Evolutionary conservation across 1,140 invertebrate species (phyloP), one percentile per base, ranked within the genome.

Genomic region (Anagrus nilaparvatae): DNA sequence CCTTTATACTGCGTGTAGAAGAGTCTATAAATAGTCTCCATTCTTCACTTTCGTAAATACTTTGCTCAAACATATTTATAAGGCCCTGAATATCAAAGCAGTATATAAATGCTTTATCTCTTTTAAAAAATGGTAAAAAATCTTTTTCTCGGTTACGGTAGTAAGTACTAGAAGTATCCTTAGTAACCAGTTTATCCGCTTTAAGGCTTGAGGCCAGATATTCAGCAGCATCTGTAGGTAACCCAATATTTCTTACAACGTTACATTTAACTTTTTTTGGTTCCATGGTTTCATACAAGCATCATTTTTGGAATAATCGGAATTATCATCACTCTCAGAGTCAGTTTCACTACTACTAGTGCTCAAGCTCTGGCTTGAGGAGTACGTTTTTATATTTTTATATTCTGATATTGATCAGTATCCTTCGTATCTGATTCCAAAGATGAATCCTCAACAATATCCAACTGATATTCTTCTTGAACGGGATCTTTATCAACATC

Each of bases 141-240:
- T 14, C 16, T 25, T 21, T 28, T 7, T 38, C 21, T 7, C 35
- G 21, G 25, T 24, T 38, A 13, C 35, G 23, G n/a, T 23, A 28
- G 25, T n/a, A 12, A n/a, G 38, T 28, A 24, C 28, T 13, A 4
- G 17, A 10, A 3, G 28, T 23, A 18, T 8, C 27, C 20, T 40
- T 31, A 40, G 28, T 5, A 24, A 40, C 28, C 28, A 16, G 35
- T 14, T 23, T 23, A 25, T 37, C 35, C 6, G 23, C 7, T 21
- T 36, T 56, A 42, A 60, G 43, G 14, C 50, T 39, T 25, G 53
- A 55, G 13, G 37, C 53, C 50, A 58, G 42, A n/a, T n/a, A 23
- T 33, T 53, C 54, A 48, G 54, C 51, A 47, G 52, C 52, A 53
- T 30, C 39, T 52, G 53, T 59, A 28, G 51, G 45, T 40, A 57